Base-by-base conservation (phyloP, 1,140 invertebrate species). In the Rhagoletis pomonella region DNA sequence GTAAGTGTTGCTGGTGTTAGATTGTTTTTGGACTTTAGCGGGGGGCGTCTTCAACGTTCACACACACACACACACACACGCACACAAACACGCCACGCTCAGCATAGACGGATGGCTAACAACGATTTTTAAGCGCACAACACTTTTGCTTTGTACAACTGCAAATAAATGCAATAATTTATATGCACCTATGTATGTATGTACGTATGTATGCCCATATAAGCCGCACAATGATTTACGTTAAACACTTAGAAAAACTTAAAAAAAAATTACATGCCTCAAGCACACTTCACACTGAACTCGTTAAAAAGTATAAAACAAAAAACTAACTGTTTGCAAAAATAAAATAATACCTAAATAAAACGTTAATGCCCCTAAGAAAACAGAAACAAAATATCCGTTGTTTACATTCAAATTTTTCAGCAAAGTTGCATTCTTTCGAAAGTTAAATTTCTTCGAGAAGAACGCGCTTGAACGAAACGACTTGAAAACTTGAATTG, bases 401-500 rank as follows among this genome's bases (percentile, higher is more conserved):
- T 47, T 81, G 73, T 81, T 81, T 81, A 81, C 73, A 81, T 81
- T 81, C 73, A 81, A 81, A 55, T 81, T 55, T 44, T 62, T 12
- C 4, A 14, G 17, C 60, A 62, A 62, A 62, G 60, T 81, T 55
- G 47, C 50, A 81, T 29, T 55, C 73, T 29, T 29, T 29, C 29
- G 29, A 29, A 29, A 29, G 29, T 29, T 47, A n/a, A 81, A 58
- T 55, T 55, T 29, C n/a, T 55, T 2, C 29, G 19, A 81, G 73
- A 81, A 81, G 29, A 29, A 29, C 29, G 29, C 73, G 47, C 73
- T 81, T 81, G 44, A 81, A 73, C 29, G 29, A 47, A 47, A 29
- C 14, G n/a, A 64, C 4, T 14, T 5, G 39, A 50, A 77, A 81
- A 81, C 47, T 81, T 81, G 73, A 55, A 19, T 81, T 58, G 73